Base-by-base conservation (phyloP, 2,888 invertebrate species). In the Endomychus coccineus region DNA sequence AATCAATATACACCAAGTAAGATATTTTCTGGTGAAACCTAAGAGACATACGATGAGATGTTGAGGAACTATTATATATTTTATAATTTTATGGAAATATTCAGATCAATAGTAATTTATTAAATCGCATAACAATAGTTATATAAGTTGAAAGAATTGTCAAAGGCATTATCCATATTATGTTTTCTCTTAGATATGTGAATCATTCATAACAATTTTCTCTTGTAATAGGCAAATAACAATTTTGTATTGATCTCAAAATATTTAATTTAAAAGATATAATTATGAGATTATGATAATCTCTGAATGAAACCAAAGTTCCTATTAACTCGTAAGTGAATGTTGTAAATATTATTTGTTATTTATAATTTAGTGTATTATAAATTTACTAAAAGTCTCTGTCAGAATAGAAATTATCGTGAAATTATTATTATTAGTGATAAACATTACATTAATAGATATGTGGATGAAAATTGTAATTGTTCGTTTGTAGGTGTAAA, bases 221-320 rank as follows among this genome's bases (percentile, higher is more conserved):
- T 7, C 21, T 19, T 19, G 6, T 7, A 19, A 19, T 19, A 19
- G 21, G n/a, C n/a, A 19, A 19, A 19, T n/a, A 7, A n/a, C 6
- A 7, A 6, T 19, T n/a, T 7, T 19, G 6, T 6, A 19, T 6
- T 19, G 34, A 39, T 39, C 43, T 25, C 36, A 43, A 28, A 32
- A 38, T 44, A 19, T 19, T 6, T 43, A 23, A 42, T 41, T 49
- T 49, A 27, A 39, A 34, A 38, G 43, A 49, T 40, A 32, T 49
- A 44, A 55, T 54, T 55, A 58, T n/a, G 46, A 51, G 44, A 56
- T 49, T 47, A 57, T 56, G 46, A 55, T 55, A 55, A 62, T 65
- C 67, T 62, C n/a, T 60, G 68, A 70, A 70, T 68, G 72, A 71
- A 73, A 73, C 72, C 72, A 73, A 73, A 73, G 73, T 73, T 73